Conservation (phyloP, 2,888 invertebrate species). For the Tineola bisselliella region DNA sequence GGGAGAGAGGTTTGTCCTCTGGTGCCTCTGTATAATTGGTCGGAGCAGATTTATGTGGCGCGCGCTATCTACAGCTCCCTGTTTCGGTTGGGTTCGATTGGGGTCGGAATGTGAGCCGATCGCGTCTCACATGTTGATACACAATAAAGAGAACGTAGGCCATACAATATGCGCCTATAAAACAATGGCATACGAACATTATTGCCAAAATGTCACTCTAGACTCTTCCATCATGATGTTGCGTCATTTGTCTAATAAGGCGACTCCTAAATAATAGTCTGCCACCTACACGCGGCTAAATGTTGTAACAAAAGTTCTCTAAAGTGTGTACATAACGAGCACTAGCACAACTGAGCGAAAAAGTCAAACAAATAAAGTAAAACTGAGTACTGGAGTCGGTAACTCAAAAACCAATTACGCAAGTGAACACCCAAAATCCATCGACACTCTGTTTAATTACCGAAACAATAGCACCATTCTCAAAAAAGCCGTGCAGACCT, state of each 20-base stretch:
- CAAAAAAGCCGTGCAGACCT: slow-evolving; percentile 33
- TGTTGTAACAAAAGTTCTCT: not conserved
- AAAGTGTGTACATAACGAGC: not conserved
- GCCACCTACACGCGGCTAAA: not conserved
- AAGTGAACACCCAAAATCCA: slow-evolving; percentile 4
- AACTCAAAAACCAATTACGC: slow-evolving; percentile 8
- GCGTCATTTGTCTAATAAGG: not conserved
- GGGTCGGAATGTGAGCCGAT: slow-evolving; percentile 25
- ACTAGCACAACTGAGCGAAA: not conserved
- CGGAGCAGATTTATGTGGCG: slow-evolving; percentile 42
- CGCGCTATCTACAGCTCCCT: slow-evolving; percentile 29
- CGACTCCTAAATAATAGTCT: not conserved
- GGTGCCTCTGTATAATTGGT: slow-evolving; percentile 48
- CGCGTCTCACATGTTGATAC: slow-evolving; percentile 11
- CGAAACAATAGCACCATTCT: slow-evolving; percentile 11
- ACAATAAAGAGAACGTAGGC: slow-evolving; percentile 5
- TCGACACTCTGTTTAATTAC: slow-evolving; percentile 11
- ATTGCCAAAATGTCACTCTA: no score
- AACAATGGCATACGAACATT: not conserved
- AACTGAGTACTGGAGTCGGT: not conserved
- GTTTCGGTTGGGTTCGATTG: slow-evolving; percentile 23
- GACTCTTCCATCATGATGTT: not conserved
- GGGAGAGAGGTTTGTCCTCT: slow-evolving; percentile 30
- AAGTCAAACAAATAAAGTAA: not conserved
- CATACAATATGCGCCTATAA: not conserved